phyloP scores from a whole-genome alignment of 2,888 invertebrate genomes.

The Zelleria hepariella region DNA sequence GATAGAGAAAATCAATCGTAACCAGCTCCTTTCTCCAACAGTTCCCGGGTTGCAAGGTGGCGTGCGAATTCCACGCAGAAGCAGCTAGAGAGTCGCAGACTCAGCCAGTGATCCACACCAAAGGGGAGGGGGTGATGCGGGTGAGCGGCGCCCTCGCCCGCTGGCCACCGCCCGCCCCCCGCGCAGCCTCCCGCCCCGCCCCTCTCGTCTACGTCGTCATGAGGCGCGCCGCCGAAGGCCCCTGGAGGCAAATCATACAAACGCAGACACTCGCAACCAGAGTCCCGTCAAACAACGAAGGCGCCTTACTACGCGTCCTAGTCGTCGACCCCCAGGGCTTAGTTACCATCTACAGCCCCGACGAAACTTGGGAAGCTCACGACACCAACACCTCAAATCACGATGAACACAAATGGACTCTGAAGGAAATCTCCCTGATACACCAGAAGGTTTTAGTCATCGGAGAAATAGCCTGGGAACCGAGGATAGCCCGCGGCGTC shows the following conservation, averaged over 20 bases:
- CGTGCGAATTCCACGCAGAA: constrained; percentile 78
- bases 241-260: constrained; percentile 78
- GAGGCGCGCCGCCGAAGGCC: constrained; percentile 75
- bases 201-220: constrained; percentile 80
- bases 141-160: constrained; percentile 75
- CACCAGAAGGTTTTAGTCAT: constrained; percentile 80
- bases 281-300: constrained; percentile 76
- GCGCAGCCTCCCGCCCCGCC: constrained; percentile 68
- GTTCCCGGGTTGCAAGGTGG: constrained; percentile 81
- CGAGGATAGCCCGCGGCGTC: constrained; percentile 75
- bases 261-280: constrained; percentile 75
- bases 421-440: constrained; percentile 78
- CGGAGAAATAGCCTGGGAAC: constrained; percentile 82
- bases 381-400: constrained; percentile 64
- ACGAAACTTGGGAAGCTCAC: constrained; percentile 73
- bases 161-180: constrained; percentile 75
- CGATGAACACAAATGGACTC: constrained; percentile 71
- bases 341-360: constrained; percentile 79
- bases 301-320: constrained; percentile 76
- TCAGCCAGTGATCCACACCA: constrained; percentile 79
- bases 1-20: no score
- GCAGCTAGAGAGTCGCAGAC: constrained; percentile 74
- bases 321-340: constrained; percentile 80
- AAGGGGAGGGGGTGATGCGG: constrained; percentile 77
- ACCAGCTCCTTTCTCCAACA: constrained; percentile 61